Evolutionary conservation across 2,797 vertebrate species (phyloP), one percentile per base, ranked within the genome.

Genomic region (Arnoldichthys spilopterus): DNA sequence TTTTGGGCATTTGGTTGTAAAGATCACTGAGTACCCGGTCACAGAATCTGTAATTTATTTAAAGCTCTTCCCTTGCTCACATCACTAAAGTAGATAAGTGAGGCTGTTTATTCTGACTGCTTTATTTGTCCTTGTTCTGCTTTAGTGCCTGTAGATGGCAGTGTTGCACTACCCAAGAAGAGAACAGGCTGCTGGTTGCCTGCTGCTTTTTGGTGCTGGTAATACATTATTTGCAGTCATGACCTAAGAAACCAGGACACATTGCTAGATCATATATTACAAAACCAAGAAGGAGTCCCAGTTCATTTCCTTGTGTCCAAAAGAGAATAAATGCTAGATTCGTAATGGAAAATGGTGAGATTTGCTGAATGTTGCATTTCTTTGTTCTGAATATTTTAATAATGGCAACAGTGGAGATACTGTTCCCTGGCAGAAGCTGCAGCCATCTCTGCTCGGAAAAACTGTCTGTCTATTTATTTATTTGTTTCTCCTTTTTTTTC

Each of bases 91-190:
- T 49, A 18, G 45, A 64, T 51, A 16, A 74, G 32, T 43, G 18
- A 56, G 9, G 37, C 53, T 26, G 24, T 18, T 12, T 8, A 1
- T 32, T 40, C 13, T 13, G 1, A 22, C 37, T 45, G n/a, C n/a
- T n/a, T n/a, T n/a, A n/a, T n/a, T n/a, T n/a, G 18, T 28, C 22
- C 32, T 66, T 45, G 2, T 16, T 83, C 20, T 40, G 45, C 45
- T 9, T 30, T 34, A 75, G 20, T 9, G 51, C 88, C 93, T 89
- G 74, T 72, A 87, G 93, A 84, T 88, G 92, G 92, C 92, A 93
- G 89, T 93, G 86, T 92, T 92, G 92, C 85, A 89, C 86, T n/a
- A 92, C 69, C 63, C 47, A 85, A 9, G 63, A 5, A 5, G 6
- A 30, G 37, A 67, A 40, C 51, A 45, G 71, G 43, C 59, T 37